Evolutionary conservation across 2,113 vertebrate species (phyloP), one percentile per base, ranked within the genome.

Genomic region (Glaucomys volans): DNA sequence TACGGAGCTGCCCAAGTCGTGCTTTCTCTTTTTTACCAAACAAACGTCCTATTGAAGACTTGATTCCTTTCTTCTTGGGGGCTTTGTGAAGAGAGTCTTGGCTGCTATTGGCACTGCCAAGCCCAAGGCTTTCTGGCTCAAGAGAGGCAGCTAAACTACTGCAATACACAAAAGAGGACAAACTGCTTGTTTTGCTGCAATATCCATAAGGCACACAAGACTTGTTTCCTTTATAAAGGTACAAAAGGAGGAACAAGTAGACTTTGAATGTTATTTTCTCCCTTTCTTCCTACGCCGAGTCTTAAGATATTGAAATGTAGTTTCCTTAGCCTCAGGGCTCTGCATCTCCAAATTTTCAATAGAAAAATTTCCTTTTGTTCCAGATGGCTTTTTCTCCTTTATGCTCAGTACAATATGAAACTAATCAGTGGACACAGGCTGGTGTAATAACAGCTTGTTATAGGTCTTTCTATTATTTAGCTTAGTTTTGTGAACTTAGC

Each of bases 11-110:
- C 69, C 98, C 99, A 93, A 99, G 98, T 59, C 99, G 98, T 91
- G 99, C 99, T 96, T 99, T 99, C 98, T 99, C 99, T 98, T 99
- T 99, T 99, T 99, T 99, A 98, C 99, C 99, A 2, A 99, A 99
- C 97, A 99, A 98, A 35, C 99, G 99, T 26, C 99, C 99, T 96
- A 99, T 99, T 94, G 99, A 99, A 95, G 99, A 99, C 96, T 99
- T 99, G 98, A 99, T 99, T 96, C 99, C 99, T 98, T 99, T 99
- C 98, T 99, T 99, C 98, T 99, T 99, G 40, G 99, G 99, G 98
- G 99, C 99, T 98, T 99, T 99, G 98, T 99, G 99, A 52, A 99
- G 98, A n/a, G 99, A 99, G 95, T 99, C 99, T 96, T 99, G 99
- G 98, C 99, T 99, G 99, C 99, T 99, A 90, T 97, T 99, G 89